Evolutionary conservation across 2,113 vertebrate species (phyloP).

Genomic region (Epinephelus cyanopodus): DNA sequence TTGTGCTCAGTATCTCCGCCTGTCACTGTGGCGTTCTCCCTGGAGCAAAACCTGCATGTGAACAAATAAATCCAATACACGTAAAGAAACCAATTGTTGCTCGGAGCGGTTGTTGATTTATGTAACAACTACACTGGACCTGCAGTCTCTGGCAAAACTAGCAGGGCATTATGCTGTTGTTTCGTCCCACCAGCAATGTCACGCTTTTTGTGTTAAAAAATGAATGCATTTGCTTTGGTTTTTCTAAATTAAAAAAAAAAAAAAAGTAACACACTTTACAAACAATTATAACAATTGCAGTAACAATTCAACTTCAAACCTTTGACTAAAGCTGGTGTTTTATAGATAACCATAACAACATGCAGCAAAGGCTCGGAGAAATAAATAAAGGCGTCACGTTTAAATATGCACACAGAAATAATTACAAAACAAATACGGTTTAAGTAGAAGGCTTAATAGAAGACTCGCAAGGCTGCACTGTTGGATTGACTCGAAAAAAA

Average conservation of each 20-base stretch:
- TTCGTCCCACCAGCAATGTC: background rate
- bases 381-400: background rate
- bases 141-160: constrained; percentile 8
- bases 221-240: background rate
- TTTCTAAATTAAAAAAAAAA: background rate
- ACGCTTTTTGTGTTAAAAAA: background rate
- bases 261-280: background rate
- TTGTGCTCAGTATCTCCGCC: background rate
- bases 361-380: background rate
- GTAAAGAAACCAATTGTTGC: constrained; percentile 1
- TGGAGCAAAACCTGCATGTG: background rate
- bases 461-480: background rate
- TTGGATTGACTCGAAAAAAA: background rate
- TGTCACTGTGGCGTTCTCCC: background rate
- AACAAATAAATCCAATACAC: constrained; percentile 4
- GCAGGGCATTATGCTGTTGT: constrained; percentile 10
- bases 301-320: constrained; percentile 1
- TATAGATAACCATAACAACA: background rate
- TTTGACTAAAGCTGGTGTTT: constrained; percentile 8
- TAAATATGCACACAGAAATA: background rate
- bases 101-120: constrained; percentile 7
- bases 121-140: constrained; percentile 8
- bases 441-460: background rate
- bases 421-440: background rate
- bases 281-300: constrained; percentile 9